A percentile compares a stretch with the other conserved stretches of the same genome.
phyloP scores from a whole-genome alignment of 1,140 invertebrate genomes.

The Drosophila takahashii region DNA sequence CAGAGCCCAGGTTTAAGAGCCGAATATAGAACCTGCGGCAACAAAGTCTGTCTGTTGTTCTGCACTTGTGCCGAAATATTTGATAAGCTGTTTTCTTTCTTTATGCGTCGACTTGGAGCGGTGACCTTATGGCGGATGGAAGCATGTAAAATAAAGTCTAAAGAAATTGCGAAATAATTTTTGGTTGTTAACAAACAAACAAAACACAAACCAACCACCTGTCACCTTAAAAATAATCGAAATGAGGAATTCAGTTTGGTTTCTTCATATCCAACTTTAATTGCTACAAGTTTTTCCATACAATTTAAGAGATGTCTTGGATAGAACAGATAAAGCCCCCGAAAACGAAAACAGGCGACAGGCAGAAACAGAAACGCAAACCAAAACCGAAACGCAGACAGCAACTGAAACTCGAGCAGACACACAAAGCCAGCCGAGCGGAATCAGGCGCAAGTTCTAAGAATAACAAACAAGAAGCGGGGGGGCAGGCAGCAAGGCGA shows the following conservation, averaged over 20 bases:
- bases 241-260: too few relatives aligned
- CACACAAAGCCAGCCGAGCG: slow-evolving; percentile 9
- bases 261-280: too few relatives aligned
- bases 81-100: slow-evolving; percentile 59
- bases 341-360: slow-evolving; percentile 5
- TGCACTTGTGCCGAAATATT: slow-evolving; percentile 26
- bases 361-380: background rate
- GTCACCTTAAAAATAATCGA: too few relatives aligned
- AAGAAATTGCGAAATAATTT: too few relatives aligned
- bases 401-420: background rate
- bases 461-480: slow-evolving; percentile 39
- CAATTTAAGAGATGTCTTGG: background rate
- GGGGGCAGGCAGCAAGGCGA: too few relatives aligned
- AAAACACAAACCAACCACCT: too few relatives aligned
- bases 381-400: background rate
- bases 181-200: too few relatives aligned
- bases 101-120: background rate
- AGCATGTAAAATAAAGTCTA: background rate
- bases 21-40: background rate
- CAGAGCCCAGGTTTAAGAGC: background rate
- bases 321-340: background rate
- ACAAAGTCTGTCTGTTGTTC: background rate
- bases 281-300: too few relatives aligned
- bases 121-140: slow-evolving; percentile 3
- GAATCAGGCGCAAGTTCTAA: slow-evolving; percentile 31